Percentiles rank a stretch among this genome's conserved stretches.
Conservation (phyloP, 2,888 invertebrate genomes). For the Xanthostigma xanthostigma region DNA sequence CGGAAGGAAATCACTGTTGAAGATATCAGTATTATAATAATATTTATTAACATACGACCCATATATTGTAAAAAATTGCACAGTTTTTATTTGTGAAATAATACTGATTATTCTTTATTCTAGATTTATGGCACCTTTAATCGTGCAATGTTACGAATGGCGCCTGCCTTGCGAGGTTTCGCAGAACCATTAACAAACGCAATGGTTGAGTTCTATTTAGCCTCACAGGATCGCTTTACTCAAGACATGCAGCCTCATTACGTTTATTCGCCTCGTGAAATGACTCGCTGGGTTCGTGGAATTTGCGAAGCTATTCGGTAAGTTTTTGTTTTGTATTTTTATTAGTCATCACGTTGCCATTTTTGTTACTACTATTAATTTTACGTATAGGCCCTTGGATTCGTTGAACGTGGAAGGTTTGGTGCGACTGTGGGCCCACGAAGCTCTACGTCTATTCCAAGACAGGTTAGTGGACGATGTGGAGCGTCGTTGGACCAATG, state of each 20-base stretch:
- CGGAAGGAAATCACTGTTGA: too few species aligned
- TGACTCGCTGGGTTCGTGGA: constrained; percentile 99
- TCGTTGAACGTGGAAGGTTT: constrained; percentile 83
- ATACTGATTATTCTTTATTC: background rate
- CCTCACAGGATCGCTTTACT: constrained; percentile 94
- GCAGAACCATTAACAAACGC: constrained; percentile 95
- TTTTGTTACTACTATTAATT: constrained; percentile 6
- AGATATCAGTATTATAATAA: too few species aligned
- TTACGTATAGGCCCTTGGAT: constrained; percentile 62
- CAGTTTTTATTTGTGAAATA: too few species aligned
- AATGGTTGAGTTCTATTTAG: constrained; percentile 96
- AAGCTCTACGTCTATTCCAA: constrained; percentile 94
- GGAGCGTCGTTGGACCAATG: constrained; percentile 96
- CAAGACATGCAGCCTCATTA: constrained; percentile 99
- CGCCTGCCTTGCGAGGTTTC: constrained; percentile 81
- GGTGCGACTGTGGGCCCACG: constrained; percentile 98
- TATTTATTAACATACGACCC: too few species aligned
- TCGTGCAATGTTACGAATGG: constrained; percentile 90
- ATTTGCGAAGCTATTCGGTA: constrained; percentile 92
- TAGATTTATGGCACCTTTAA: constrained; percentile 98
- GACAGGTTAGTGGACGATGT: constrained; percentile 86
- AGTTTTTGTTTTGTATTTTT: constrained; percentile 3
- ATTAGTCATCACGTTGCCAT: background rate
- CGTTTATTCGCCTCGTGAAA: constrained; percentile 96
- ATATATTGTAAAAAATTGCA: too few species aligned